These are phyloP conservation scores for Ranitomeya imitator DNA, from an alignment of 2,113 vertebrate genomes.

Conservation along the genomic window DNA sequence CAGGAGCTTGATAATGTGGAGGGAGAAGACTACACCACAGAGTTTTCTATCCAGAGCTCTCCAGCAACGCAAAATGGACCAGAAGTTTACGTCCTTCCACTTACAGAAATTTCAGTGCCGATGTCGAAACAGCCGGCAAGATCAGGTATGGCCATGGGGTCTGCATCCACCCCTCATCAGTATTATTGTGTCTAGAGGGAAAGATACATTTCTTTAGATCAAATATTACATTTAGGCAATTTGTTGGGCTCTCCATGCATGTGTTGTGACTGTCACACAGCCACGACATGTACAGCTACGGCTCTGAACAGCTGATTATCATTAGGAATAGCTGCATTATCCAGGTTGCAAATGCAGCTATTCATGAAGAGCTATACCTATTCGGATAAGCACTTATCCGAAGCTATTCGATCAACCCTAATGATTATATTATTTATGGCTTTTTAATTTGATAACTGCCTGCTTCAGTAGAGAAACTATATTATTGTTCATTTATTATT, in stretches of 20 bases:
- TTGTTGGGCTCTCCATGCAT: no score
- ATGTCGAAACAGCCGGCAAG: conserved; percentile 85
- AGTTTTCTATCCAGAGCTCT: conserved; percentile 82
- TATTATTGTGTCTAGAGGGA: neutral
- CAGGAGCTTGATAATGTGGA: conserved; percentile 94
- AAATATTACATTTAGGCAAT: no score
- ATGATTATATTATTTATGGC: neutral
- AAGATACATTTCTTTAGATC: neutral
- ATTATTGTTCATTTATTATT: neutral
- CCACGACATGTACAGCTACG: no score
- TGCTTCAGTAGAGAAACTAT: neutral
- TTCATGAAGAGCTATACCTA: no score
- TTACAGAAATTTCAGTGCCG: conserved; percentile 89
- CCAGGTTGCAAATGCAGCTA: no score
- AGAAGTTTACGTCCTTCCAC: conserved; percentile 92
- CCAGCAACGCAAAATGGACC: conserved; percentile 80
- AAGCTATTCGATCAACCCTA: no score
- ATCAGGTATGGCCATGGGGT: conserved; percentile 76
- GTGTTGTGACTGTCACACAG: no score
- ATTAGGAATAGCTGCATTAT: no score
- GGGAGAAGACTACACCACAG: conserved; percentile 81
- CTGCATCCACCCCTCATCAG: neutral
- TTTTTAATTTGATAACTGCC: neutral
- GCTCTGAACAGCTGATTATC: no score
- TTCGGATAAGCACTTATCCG: no score